Percentiles rank a stretch among this genome's conserved stretches.
These are phyloP conservation scores for Sogatella furcifera DNA, from an alignment of 1,140 invertebrate species.

Conservation along the genomic window DNA sequence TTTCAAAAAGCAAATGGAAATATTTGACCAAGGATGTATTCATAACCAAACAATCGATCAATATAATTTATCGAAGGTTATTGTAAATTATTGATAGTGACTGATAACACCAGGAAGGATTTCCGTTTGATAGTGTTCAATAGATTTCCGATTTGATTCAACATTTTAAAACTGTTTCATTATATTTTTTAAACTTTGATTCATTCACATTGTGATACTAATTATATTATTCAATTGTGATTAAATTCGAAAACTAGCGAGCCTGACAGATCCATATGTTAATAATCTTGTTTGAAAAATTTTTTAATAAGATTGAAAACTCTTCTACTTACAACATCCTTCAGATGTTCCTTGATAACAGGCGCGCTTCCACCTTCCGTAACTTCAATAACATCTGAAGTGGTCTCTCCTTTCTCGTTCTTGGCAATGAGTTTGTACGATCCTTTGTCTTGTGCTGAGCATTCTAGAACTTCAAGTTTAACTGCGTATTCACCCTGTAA, in stretches of 20 bases:
- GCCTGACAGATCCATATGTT: neutral
- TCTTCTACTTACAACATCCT: constrained; percentile 49
- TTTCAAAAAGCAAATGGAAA: no score
- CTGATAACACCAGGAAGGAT: no score
- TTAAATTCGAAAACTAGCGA: neutral
- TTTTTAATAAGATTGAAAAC: neutral
- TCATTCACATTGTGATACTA: no score
- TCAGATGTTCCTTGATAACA: constrained; percentile 60
- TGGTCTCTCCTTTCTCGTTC: constrained; percentile 87
- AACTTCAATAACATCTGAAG: constrained; percentile 79
- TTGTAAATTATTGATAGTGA: no score
- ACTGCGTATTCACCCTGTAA: constrained; percentile 73
- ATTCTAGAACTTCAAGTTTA: constrained; percentile 75
- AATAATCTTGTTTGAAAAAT: neutral
- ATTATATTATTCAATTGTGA: no score
- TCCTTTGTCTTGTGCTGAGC: constrained; percentile 69
- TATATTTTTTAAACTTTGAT: no score
- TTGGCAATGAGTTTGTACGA: constrained; percentile 82
- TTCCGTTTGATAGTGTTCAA: no score
- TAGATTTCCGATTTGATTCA: no score
- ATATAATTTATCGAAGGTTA: no score
- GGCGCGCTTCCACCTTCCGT: constrained; percentile 56
- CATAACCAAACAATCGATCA: no score
- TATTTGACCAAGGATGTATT: no score
- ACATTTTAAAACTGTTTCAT: no score